These are phyloP conservation scores for Myzus persicae DNA, from an alignment of 1,140 invertebrate genomes.

Conservation along the genomic window DNA sequence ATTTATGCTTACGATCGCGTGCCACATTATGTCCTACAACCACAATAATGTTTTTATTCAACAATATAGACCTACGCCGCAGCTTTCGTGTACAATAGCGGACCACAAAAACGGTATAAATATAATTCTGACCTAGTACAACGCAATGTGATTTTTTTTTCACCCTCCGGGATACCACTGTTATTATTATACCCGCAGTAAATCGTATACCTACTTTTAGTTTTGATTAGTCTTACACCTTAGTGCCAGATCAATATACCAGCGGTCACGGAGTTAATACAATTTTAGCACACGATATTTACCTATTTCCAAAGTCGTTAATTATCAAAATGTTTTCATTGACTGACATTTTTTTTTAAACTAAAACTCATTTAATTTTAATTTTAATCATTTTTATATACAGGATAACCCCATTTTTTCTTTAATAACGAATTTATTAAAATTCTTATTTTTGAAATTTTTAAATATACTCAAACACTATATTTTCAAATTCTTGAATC, in stretches of 20 bases:
- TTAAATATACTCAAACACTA: too few species aligned
- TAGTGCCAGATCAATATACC: background rate
- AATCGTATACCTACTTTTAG: background rate
- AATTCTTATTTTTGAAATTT: too few species aligned
- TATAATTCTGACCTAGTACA: constrained; percentile 1
- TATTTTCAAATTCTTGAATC: too few species aligned
- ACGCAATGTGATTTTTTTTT: background rate
- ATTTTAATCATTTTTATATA: too few species aligned
- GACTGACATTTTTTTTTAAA: background rate
- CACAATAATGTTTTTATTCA: background rate
- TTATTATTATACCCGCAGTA: background rate
- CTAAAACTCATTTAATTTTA: too few species aligned
- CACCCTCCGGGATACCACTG: background rate
- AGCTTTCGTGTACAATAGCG: background rate
- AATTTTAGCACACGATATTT: background rate
- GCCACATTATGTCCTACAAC: background rate
- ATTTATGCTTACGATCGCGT: background rate
- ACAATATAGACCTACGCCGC: background rate
- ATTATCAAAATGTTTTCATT: background rate
- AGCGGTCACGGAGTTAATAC: background rate
- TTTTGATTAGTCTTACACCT: background rate
- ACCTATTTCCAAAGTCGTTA: background rate
- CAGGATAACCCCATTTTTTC: too few species aligned
- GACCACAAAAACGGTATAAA: background rate
- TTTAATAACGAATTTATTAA: too few species aligned